Conservation (phyloP, 2,888 invertebrate species). For the Pemphredon lugubris region DNA sequence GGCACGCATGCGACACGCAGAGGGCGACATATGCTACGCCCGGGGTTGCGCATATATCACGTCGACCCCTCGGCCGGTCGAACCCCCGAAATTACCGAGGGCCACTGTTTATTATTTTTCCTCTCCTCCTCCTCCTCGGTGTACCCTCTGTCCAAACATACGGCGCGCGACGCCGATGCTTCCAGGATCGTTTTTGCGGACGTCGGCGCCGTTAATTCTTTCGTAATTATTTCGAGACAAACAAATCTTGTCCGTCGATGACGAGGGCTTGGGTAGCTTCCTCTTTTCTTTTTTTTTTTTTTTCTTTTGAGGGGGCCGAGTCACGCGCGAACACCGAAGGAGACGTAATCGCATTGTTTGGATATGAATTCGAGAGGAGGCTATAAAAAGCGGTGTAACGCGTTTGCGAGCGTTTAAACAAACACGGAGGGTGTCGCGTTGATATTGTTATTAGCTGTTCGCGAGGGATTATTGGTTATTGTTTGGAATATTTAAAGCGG, state of each 20-base stretch:
- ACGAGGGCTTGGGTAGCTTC: background rate
- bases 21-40: slow-evolving; percentile 62
- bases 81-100: slow-evolving; percentile 73
- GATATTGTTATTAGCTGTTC: too few species aligned
- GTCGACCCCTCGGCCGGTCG: slow-evolving; percentile 65
- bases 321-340: too few species aligned
- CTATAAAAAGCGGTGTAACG: too few species aligned
- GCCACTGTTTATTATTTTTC: slow-evolving; percentile 75
- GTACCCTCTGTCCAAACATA: slow-evolving; percentile 62
- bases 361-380: too few species aligned
- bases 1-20: slow-evolving; percentile 32
- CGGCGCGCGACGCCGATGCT: slow-evolving; percentile 31
- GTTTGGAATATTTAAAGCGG: too few species aligned
- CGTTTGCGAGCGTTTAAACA: too few species aligned
- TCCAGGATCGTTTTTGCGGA: slow-evolving; percentile 14
- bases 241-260: slow-evolving; percentile 17
- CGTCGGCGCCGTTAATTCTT: slow-evolving; percentile 43
- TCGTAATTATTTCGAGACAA: slow-evolving; percentile 50
- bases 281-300: background rate
- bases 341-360: too few species aligned
- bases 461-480: too few species aligned
- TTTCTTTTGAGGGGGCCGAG: background rate
- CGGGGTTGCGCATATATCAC: slow-evolving; percentile 68
- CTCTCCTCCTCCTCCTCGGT: slow-evolving; percentile 41
- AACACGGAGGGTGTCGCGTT: too few species aligned